Conservation (phyloP, 2,113 vertebrate genomes). For the Casuarius casuarius region DNA sequence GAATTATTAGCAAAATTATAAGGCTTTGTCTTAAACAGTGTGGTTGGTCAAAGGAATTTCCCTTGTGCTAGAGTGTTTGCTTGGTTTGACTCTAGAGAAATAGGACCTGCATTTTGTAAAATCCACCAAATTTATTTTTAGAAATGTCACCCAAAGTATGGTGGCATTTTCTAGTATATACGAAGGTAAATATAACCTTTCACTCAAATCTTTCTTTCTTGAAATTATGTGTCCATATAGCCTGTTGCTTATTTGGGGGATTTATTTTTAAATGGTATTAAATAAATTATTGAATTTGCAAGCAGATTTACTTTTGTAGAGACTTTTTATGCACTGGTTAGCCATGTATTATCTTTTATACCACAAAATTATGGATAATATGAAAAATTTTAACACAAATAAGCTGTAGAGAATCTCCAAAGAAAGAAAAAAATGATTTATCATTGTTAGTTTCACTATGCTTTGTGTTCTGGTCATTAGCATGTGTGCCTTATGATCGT, state of each 20-base stretch:
- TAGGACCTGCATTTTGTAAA: neutral
- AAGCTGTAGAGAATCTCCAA: neutral
- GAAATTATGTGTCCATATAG: neutral
- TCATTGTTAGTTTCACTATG: neutral
- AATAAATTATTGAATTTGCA: neutral
- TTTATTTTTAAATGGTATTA: neutral
- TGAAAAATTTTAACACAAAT: neutral
- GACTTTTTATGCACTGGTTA: neutral
- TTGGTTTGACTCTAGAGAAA: neutral
- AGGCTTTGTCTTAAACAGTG: neutral
- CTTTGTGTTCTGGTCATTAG: neutral
- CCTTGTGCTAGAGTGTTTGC: neutral
- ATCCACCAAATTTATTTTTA: constrained; percentile 33
- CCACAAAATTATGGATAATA: neutral
- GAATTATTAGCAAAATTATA: neutral
- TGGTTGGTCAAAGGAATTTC: neutral
- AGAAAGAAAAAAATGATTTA: neutral
- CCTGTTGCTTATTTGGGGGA: neutral
- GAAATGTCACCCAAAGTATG: constrained; percentile 1
- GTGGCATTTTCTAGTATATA: constrained; percentile 38
- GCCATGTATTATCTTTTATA: neutral
- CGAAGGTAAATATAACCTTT: constrained; percentile 21
- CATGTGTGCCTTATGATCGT: neutral
- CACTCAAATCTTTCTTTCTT: neutral
- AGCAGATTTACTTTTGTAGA: neutral